Base-by-base conservation (phyloP, 1,140 invertebrate species). In the Cydia amplana region DNA sequence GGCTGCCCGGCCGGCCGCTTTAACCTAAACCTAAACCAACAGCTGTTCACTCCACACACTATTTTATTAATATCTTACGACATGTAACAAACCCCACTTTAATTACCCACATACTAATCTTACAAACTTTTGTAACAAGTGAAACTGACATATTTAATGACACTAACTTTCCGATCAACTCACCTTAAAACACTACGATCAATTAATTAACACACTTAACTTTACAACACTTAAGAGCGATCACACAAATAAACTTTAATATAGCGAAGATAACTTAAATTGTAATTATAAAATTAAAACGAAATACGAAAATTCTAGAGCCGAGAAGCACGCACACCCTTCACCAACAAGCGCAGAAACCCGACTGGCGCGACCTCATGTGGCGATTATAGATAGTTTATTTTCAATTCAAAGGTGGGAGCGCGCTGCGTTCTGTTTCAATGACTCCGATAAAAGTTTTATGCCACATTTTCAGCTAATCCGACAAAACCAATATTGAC, bases 271-370 rank as follows among this genome's bases (percentile, higher is more conserved):
- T 70, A 40, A 36, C 32, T 70, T 70, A 70, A 46, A 16, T 46
- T 4, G 40, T n/a, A 43, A 18, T 16, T 72, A 72, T 9, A 9
- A 40, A 83, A 82, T 75, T 85, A 85, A 82, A 23, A 60, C 55
- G 9, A 60, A 75, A 85, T 85, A 89, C 89, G 90, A 89, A 82
- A 87, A 84, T 78, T 80, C 77, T 83, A 83, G 84, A 87, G 85
- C 82, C 86, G 85, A 89, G 80, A 85, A 79, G 80, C 74, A 86
- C 79, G 82, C 79, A 87, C 87, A 88, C 83, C 86, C 83, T 65
- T 83, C 82, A 85, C 88, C 86, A 83, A 82, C 88, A 84, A 91
- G 85, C 89, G 88, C 87, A 87, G 87, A 92, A 92, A 92, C 91
- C 91, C 91, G 91, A 92, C 91, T 92, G 80, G 84, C 78, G 86